Conservation (phyloP, 2,888 invertebrate species). For the Galerucella nymphaeae region DNA sequence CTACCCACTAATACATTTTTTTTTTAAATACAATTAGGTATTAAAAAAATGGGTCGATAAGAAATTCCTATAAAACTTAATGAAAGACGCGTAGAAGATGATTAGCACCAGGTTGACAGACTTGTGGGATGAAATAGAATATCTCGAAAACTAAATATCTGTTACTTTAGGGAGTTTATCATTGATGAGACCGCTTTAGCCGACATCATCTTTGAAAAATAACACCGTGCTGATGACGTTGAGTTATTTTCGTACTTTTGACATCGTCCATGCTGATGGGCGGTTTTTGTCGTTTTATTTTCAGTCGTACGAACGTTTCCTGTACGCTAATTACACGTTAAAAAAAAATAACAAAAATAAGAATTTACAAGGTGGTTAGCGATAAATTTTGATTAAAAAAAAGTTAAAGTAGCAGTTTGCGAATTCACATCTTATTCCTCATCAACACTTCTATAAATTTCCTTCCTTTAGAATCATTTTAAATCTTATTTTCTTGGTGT, state of each 20-base stretch:
- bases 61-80: slow-evolving; percentile 49
- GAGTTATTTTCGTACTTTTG: slow-evolving; percentile 47
- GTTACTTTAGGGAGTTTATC: slow-evolving; percentile 49
- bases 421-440: too few species aligned
- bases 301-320: slow-evolving; percentile 29
- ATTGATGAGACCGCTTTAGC: slow-evolving; percentile 42
- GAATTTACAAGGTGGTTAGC: background rate
- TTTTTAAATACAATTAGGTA: too few species aligned
- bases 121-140: slow-evolving; percentile 49
- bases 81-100: slow-evolving; percentile 57
- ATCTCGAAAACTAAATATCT: slow-evolving; percentile 39
- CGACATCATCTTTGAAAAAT: slow-evolving; percentile 44
- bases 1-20: background rate
- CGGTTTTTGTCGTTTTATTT: slow-evolving; percentile 30
- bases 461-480: too few species aligned
- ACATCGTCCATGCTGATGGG: slow-evolving; percentile 41
- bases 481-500: background rate
- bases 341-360: slow-evolving; percentile 13
- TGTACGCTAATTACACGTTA: slow-evolving; percentile 36
- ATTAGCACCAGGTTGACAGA: slow-evolving; percentile 57
- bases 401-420: too few species aligned
- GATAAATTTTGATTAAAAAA: too few species aligned
- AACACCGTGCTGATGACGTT: slow-evolving; percentile 39
- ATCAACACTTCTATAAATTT: too few species aligned
- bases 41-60: background rate